Conservation (phyloP, 2,888 invertebrate genomes). For the Scrobipalpa atriplicella region DNA sequence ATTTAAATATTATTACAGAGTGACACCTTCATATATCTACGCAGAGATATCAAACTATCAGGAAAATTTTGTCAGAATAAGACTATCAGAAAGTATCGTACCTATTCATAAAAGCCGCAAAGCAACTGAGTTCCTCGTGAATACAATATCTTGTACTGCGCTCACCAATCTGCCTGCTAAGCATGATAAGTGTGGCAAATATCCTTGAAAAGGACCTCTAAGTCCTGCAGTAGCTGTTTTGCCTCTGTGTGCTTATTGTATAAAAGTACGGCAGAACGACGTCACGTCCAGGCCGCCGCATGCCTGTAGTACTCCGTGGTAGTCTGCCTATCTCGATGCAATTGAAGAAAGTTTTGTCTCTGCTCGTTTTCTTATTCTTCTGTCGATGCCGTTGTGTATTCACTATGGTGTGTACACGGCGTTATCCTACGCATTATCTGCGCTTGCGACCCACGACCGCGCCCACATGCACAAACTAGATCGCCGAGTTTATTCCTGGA, state of each 20-base stretch:
- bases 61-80: no score
- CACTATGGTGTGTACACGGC: background rate
- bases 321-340: no score
- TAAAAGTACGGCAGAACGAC: no score
- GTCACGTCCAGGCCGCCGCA: no score
- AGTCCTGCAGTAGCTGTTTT: background rate
- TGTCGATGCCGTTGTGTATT: no score
- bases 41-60: no score
- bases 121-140: background rate
- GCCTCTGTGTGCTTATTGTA: background rate
- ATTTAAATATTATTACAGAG: background rate
- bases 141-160: background rate
- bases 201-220: background rate
- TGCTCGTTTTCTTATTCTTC: no score
- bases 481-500: slow-evolving; percentile 56
- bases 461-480: slow-evolving; percentile 73
- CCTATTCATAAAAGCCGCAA: background rate
- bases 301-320: no score
- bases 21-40: no score
- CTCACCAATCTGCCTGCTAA: background rate
- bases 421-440: slow-evolving; percentile 19
- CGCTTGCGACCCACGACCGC: slow-evolving; percentile 50
- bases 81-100: no score
- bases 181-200: background rate
- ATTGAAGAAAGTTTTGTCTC: no score